Percentiles rank a stretch among this genome's conserved stretches.
These are phyloP conservation scores for Rhinoraja longicauda DNA, from an alignment of 2,797 vertebrate species.

Conservation along the genomic window DNA sequence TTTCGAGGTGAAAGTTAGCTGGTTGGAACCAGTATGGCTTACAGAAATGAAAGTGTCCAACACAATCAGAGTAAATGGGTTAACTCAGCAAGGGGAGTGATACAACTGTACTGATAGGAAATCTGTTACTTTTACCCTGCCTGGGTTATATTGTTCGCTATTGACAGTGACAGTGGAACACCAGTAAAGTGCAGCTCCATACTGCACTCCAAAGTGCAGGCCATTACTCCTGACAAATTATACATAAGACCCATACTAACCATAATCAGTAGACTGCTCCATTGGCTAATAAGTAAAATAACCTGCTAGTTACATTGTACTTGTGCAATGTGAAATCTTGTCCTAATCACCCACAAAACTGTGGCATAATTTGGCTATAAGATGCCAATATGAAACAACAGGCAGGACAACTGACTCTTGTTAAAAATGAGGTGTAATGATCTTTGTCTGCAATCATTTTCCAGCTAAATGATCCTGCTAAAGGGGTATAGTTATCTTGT, in stretches of 20 bases:
- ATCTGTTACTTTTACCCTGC: too few relatives aligned
- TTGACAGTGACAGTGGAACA: not conserved
- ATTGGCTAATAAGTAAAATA: not conserved
- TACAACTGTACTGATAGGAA: too few relatives aligned
- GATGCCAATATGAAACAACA: not conserved
- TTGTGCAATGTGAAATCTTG: not conserved
- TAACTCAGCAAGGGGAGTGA: too few relatives aligned
- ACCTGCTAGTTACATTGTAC: not conserved
- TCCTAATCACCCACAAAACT: too few relatives aligned
- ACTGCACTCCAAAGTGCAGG: too few relatives aligned
- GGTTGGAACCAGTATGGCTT: too few relatives aligned
- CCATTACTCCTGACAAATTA: not conserved
- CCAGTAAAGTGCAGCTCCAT: not conserved
- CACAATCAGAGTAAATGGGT: too few relatives aligned
- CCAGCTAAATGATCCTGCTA: slow-evolving; percentile 32
- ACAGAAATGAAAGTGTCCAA: too few relatives aligned
- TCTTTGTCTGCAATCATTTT: slow-evolving; percentile 33
- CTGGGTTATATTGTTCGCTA: not conserved
- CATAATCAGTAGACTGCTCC: not conserved
- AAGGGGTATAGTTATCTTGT: slow-evolving; percentile 24
- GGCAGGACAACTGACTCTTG: not conserved
- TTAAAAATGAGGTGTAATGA: slow-evolving; percentile 32
- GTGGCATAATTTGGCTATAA: not conserved
- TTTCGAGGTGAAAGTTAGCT: too few relatives aligned
- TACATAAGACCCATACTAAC: not conserved